Conservation (phyloP, 2,113 vertebrate species). For the Paradoxurus hermaphroditus region DNA sequence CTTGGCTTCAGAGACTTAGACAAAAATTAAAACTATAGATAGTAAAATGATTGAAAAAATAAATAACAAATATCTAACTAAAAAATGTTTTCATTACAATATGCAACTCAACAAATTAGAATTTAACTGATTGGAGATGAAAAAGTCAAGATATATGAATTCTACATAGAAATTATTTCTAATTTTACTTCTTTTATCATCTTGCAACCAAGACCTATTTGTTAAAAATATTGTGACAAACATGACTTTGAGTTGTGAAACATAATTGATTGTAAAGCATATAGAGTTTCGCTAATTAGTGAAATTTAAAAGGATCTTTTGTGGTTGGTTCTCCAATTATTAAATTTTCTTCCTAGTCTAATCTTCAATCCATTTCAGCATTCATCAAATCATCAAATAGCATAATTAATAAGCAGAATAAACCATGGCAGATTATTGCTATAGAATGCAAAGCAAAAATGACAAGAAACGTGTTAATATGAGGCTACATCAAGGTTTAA, state of each 20-base stretch:
- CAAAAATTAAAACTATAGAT: background rate
- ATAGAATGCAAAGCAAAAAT: background rate
- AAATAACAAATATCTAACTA: background rate
- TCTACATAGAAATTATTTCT: background rate
- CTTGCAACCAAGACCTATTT: background rate
- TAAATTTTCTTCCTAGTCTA: slow-evolving; percentile 29
- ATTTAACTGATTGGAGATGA: background rate
- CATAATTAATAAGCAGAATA: slow-evolving; percentile 46
- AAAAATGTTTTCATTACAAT: slow-evolving; percentile 13
- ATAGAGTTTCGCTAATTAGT: background rate
- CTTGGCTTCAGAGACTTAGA: background rate
- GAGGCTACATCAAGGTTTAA: background rate
- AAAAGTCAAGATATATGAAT: background rate
- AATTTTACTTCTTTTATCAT: background rate
- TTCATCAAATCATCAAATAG: slow-evolving; percentile 17
- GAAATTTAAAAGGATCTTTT: background rate
- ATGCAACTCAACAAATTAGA: background rate
- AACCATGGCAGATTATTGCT: background rate
- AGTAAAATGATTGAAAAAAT: background rate
- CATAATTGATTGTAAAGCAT: background rate
- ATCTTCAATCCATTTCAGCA: background rate
- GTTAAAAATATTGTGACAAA: background rate
- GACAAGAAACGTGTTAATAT: background rate
- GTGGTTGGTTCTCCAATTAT: background rate
- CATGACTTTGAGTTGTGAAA: background rate